Evolutionary conservation across 2,888 invertebrate species (phyloP).

Genomic region (Caenorhabditis sinica): DNA sequence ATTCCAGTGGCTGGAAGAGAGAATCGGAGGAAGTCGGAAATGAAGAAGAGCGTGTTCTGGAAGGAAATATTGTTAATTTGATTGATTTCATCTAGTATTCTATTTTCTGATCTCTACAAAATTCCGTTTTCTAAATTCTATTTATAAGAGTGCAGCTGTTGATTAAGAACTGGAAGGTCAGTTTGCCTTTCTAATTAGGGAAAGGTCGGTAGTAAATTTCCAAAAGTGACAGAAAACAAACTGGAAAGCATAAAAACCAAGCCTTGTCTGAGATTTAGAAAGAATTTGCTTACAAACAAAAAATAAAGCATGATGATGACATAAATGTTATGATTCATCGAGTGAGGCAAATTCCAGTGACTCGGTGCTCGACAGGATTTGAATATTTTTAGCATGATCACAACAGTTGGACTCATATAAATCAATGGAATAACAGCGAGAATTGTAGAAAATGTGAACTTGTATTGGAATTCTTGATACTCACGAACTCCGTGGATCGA

Average conservation of each 20-base stretch:
- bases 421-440: conserved; percentile 33
- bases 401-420: conserved; percentile 43
- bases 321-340: conserved; percentile 56
- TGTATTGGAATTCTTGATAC: conserved; percentile 27
- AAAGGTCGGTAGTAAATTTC: background rate
- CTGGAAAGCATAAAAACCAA: background rate
- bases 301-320: conserved; percentile 38
- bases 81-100: too few species aligned
- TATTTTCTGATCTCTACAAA: background rate
- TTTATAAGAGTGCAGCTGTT: too few species aligned
- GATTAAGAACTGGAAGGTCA: too few species aligned
- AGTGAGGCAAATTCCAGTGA: conserved; percentile 15
- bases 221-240: background rate
- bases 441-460: conserved; percentile 10
- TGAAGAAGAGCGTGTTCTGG: conserved; percentile 50
- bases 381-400: conserved; percentile 39
- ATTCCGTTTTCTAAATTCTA: too few species aligned
- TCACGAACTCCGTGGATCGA: conserved; percentile 27
- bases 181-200: too few species aligned
- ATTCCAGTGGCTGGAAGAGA: conserved; percentile 41
- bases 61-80: background rate
- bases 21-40: conserved; percentile 46
- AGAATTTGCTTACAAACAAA: conserved; percentile 39
- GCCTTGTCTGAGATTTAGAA: too few species aligned
- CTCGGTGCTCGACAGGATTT: conserved; percentile 20